Percentiles rank a stretch among this genome's conserved stretches.
Evolutionary conservation across 1,140 invertebrate species (phyloP).

Genomic region (Dendrolimus kikuchii): DNA sequence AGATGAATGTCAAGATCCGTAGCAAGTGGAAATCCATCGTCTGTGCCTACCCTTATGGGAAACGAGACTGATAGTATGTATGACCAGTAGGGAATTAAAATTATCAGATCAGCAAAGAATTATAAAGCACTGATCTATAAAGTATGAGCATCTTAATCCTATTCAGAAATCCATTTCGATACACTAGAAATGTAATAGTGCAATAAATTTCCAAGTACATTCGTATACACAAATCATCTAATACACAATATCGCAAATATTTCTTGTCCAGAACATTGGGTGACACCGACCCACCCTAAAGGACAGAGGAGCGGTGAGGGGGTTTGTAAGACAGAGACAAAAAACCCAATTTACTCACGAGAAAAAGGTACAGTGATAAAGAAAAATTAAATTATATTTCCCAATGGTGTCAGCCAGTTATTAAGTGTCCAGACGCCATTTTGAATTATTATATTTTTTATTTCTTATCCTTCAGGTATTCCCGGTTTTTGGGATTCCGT

Average conservation of each 20-base stretch:
- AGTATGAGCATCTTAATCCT: too few species aligned
- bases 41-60: too few species aligned
- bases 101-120: too few species aligned
- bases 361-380: constrained; percentile 37
- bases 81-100: too few species aligned
- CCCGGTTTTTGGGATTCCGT: constrained; percentile 59
- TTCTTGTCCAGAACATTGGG: constrained; percentile 56
- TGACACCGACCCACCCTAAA: constrained; percentile 49
- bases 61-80: too few species aligned
- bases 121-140: too few species aligned
- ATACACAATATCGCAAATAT: constrained; percentile 63
- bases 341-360: constrained; percentile 11
- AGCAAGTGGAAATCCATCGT: too few species aligned
- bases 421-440: constrained; percentile 73
- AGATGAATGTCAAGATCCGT: too few species aligned
- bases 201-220: constrained; percentile 41
- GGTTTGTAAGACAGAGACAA: constrained; percentile 32
- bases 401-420: constrained; percentile 73
- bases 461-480: constrained; percentile 55
- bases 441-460: constrained; percentile 70
- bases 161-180: too few species aligned
- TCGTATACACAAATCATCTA: constrained; percentile 57
- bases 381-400: constrained; percentile 75
- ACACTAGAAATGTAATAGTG: constrained; percentile 16
- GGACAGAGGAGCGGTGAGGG: constrained; percentile 45